Conservation (phyloP, 2,888 invertebrate species). For the Malthinus flaveolus region DNA sequence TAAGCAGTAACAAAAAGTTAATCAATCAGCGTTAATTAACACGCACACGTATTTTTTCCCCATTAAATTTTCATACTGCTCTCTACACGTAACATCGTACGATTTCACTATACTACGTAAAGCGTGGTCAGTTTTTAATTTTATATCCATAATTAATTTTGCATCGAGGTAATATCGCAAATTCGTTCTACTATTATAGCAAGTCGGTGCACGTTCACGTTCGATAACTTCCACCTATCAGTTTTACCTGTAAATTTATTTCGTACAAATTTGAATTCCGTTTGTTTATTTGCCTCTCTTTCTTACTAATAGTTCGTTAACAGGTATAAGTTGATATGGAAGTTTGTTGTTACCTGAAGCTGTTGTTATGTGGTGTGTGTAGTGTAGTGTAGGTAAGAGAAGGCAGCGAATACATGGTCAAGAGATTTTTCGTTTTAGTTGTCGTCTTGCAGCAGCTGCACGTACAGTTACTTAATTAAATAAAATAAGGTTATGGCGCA, state of each 20-base stretch:
- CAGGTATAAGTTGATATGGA: slow-evolving; percentile 1
- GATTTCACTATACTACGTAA: too few relatives aligned
- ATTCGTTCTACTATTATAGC: slow-evolving; percentile 1
- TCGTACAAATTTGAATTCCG: neutral
- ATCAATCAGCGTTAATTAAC: too few relatives aligned
- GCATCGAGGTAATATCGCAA: neutral
- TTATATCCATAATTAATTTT: slow-evolving; percentile 1
- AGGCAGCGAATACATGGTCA: slow-evolving; percentile 41
- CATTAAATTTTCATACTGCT: too few relatives aligned
- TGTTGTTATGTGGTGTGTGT: slow-evolving; percentile 33
- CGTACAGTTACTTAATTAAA: slow-evolving; percentile 21
- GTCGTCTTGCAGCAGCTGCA: slow-evolving; percentile 36
- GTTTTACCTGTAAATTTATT: slow-evolving; percentile 6
- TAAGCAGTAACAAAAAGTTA: too few relatives aligned
- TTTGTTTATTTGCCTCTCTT: neutral
- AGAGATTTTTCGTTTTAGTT: slow-evolving; percentile 39
- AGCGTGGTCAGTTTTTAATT: too few relatives aligned
- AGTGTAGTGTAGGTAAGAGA: slow-evolving; percentile 32
- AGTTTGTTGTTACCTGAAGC: slow-evolving; percentile 3
- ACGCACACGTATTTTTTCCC: too few relatives aligned
- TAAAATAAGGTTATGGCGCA: slow-evolving; percentile 14
- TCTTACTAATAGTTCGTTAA: slow-evolving; percentile 1
- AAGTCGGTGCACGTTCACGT: neutral
- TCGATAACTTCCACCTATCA: slow-evolving; percentile 4
- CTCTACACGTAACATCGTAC: too few relatives aligned